Conservation (phyloP, 2,888 invertebrate genomes). For the Campoplex nolae region DNA sequence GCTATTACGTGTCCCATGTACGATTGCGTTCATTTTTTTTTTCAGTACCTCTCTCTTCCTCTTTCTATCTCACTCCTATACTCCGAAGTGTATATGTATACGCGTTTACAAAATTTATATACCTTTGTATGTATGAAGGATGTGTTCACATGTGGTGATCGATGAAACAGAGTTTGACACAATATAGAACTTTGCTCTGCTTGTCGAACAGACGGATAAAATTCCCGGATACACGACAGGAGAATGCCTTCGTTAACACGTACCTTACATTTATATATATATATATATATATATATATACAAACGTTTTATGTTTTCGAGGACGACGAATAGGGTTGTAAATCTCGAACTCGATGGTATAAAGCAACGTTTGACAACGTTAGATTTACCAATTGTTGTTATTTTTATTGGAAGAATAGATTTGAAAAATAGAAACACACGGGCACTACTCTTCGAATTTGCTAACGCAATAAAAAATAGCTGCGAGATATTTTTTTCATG, state of each 20-base stretch:
- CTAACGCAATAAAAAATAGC: not conserved
- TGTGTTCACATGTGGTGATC: constrained; percentile 28
- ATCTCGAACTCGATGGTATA: not conserved
- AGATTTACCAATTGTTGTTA: not conserved
- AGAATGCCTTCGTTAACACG: constrained; percentile 62
- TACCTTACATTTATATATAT: not conserved
- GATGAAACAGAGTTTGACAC: constrained; percentile 43
- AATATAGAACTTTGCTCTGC: constrained; percentile 16
- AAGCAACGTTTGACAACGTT: not conserved
- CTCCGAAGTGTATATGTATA: not conserved
- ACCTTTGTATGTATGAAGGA: not conserved
- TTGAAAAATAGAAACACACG: not conserved
- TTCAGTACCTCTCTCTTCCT: constrained; percentile 4
- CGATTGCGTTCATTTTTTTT: constrained; percentile 52
- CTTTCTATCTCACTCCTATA: not conserved
- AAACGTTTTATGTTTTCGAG: not conserved
- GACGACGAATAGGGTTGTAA: constrained; percentile 1
- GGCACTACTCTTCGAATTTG: too few species aligned
- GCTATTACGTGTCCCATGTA: constrained; percentile 60
- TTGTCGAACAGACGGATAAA: constrained; percentile 53
- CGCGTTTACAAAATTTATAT: not conserved
- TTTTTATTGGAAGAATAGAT: not conserved
- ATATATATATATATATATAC: constrained; percentile 3
- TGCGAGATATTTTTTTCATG: not conserved
- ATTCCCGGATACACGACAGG: constrained; percentile 40